Base-by-base conservation (phyloP, 2,113 vertebrate species). In the Chauna torquata region DNA sequence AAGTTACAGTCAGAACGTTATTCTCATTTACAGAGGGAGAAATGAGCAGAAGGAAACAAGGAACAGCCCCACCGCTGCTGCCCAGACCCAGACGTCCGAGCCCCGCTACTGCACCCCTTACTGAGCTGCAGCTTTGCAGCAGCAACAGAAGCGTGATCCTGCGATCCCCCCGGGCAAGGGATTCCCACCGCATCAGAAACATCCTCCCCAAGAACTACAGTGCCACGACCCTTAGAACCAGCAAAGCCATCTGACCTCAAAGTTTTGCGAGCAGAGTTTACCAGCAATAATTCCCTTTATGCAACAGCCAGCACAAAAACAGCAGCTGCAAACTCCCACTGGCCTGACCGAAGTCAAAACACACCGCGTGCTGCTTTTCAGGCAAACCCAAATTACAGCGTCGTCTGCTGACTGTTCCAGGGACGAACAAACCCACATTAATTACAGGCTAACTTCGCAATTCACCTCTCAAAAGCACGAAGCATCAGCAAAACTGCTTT, bases 341-440 rank as follows among this genome's bases (percentile, higher is more conserved):
- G 71, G 70, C 86, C 75, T 40, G 91, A 76, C 45, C 42, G 0
- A 61, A 96, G 94, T 66, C 81, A 24, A 50, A 92, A 90, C 91
- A 71, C 83, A 28, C 77, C 9, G 3, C 40, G 16, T 1, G 0
- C 54, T 28, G 89, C 94, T 96, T 87, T 95, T 30, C 88, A 92
- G 95, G 94, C 96, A 95, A 96, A 90, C 92, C 75, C 93, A 77
- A 95, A 96, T 90, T 44, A 94, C 94, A 82, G 94, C 97, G 94
- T 91, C 91, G 74, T 90, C 93, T 88, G 82, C 93, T 82, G 84
- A 89, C 89, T 92, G 62, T 18, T 91, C 88, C 91, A 1, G 0
- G 86, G 92, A 90, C 0, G 8, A 94, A 77, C 89, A 50, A 95
- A 89, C 84, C 91, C 91, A 58, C 82, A 1, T 74, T 92, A 96